Base-by-base conservation (phyloP, 2,888 invertebrate genomes). In the Apomyelois bistriatella region DNA sequence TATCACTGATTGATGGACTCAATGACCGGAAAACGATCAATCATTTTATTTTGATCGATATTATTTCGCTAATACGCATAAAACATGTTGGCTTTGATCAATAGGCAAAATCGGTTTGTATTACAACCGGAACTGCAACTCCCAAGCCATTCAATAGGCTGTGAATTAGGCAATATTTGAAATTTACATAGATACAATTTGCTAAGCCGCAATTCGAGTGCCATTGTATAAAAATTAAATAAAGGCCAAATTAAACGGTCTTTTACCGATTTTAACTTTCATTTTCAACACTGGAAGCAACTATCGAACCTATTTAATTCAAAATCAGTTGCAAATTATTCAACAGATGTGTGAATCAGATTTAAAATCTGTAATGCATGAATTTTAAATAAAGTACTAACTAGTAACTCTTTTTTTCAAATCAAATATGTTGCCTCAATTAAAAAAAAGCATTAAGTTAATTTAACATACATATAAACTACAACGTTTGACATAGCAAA, bases 21-120 rank as follows among this genome's bases (percentile, higher is more conserved):
- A 54, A 52, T 53, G 52, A 53, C 58, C 58, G 56, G 58, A 56
- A 60, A 58, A 58, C 55, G 52, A 57, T 55, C 10, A 16, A 56
- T 49, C 53, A 49, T 55, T 22, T 3, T 22, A 5, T 22, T 22
- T 57, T 32, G 49, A 55, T 55, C 41, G 42, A 46, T 58, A 58
- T 54, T 55, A 53, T 38, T 48, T 22, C n/a, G 17, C 47, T 51
- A 49, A 53, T 50, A 32, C 37, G 6, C 7, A 13, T 28, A n/a
- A 5, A 36, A 42, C 42, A 32, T 12, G 3, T 50, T 40, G 9
- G 38, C n/a, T 35, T 10, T 35, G 36, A 16, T 51, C 42, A 36
- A 43, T 35, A 51, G 12, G 13, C 8, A 12, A 10, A 43, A 43
- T 41, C 12, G 17, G n/a, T 7, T 17, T 22, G n/a, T 37, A 17